Base-by-base conservation (phyloP, 1,140 invertebrate species). In the Plutomurus gul region DNA sequence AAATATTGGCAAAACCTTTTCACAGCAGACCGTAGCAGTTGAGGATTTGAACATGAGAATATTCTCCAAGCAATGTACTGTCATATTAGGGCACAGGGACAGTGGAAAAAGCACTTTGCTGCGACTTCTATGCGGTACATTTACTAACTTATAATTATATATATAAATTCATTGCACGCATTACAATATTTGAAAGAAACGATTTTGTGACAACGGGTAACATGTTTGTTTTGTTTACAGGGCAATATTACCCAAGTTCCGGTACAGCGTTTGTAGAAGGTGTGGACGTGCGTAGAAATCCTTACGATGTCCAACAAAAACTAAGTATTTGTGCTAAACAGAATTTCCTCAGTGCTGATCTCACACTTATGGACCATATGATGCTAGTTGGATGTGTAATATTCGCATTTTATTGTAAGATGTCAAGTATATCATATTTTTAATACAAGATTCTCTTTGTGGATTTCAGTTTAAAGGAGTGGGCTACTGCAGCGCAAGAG, bases 361-460 rank as follows among this genome's bases (percentile, higher is more conserved):
- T 72, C 10, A 80, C 60, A 13, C 30, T 80, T 10, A 39, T 37
- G 43, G 79, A 80, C 39, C 79, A 80, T 39, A 36, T 80, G 65
- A 43, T 39, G 11, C 47, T 76, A 4, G 37, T 76, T n/a, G 73
- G 56, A 30, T 10, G 16, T 11, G 78, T 80, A 74, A 40, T 33
- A n/a, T 70, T 60, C 5, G 3, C 1, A 60, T 18, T 43, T 13
- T 20, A 30, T 76, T 37, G 46, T 36, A 46, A 6, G 18, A 3
- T 46, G 27, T 0, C 6, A 27, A 20, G 36, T 33, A 20, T 40
- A 4, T 76, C 22, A 22, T n/a, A n/a, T n/a, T n/a, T n/a, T n/a
- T n/a, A n/a, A n/a, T n/a, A n/a, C n/a, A n/a, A n/a, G n/a, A n/a
- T n/a, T n/a, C n/a, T n/a, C n/a, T n/a, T n/a, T n/a, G n/a, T n/a